Base-by-base conservation (phyloP, 2,888 invertebrate species). In the Megaustenia siamemsis region DNA sequence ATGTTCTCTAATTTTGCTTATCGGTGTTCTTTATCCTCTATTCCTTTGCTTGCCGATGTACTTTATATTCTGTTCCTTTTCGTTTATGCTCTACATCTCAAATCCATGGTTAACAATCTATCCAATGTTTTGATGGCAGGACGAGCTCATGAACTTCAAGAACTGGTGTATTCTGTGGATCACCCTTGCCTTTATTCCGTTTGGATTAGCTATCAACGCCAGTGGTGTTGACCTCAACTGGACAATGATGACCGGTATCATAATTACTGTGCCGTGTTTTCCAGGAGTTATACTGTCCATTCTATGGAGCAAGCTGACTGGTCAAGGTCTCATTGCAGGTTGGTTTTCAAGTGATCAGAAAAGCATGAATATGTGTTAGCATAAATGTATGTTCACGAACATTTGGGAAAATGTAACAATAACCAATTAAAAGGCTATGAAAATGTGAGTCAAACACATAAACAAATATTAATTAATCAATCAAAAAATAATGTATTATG, bases 161-260 rank as follows among this genome's bases (percentile, higher is more conserved):
- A 92, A 90, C 80, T 92, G 92, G 92, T 92, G 91, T 83, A 91
- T 93, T 68, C 86, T 93, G 35, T 90, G 90, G 89, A 89, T 90
- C 10, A 92, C 92, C 24, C 81, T 92, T 28, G 87, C 81, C 15
- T 88, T 92, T 1, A 87, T 93, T 1, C 93, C 93, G 0, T 89
- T 91, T 53, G 90, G 90, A 32, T 87, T 93, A 12, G 71, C 86
- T 4, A 87, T 91, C 15, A 83, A 88, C n/a, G 88, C 89, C 66
- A 86, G 88, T 5, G 89, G 89, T 18, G 87, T 91, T 60, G 91
- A 92, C 86, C 87, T 93, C 43, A 91, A 90, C 82, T 93, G 92
- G 92, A 88, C 90, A 6, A 88, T 92, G 40, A 32, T 86, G 84
- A 78, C 75, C 43, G 93, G 92, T 1, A 89, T 90, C 68, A 89